phyloP scores from a whole-genome alignment of 2,888 invertebrate genomes.

The Hipparchia semele region DNA sequence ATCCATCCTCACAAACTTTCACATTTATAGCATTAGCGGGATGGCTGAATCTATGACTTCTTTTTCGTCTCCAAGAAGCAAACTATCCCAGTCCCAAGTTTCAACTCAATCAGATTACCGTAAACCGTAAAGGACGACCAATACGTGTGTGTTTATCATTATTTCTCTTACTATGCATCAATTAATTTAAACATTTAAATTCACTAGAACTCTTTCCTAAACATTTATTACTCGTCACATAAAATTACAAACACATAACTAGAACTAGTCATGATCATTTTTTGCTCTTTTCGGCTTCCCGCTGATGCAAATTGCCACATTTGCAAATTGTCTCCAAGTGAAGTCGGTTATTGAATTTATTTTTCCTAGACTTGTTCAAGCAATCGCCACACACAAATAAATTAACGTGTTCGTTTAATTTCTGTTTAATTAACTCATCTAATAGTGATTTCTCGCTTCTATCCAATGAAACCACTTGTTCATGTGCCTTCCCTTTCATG shows the following conservation, averaged over 20 bases:
- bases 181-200: too few relatives aligned
- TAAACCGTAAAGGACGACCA: too few relatives aligned
- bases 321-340: slow-evolving; percentile 25
- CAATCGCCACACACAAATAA: slow-evolving; percentile 39
- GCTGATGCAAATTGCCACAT: slow-evolving; percentile 15
- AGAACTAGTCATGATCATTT: not conserved
- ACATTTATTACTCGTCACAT: not conserved
- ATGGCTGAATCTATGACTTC: too few relatives aligned
- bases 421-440: slow-evolving; percentile 1
- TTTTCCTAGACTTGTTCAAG: slow-evolving; percentile 9
- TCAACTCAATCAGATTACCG: too few relatives aligned
- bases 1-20: too few relatives aligned
- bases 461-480: not conserved
- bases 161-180: too few relatives aligned
- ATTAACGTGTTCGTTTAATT: slow-evolving; percentile 13
- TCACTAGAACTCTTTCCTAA: not conserved
- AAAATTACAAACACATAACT: not conserved
- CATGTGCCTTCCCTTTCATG: not conserved
- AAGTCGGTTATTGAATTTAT: slow-evolving; percentile 1
- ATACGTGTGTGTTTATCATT: too few relatives aligned
- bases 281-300: not conserved
- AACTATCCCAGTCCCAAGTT: too few relatives aligned
- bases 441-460: not conserved
- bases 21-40: too few relatives aligned
- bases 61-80: too few relatives aligned